Conservation (phyloP, 2,797 vertebrate genomes). For the Gadopsis bispinosus region DNA sequence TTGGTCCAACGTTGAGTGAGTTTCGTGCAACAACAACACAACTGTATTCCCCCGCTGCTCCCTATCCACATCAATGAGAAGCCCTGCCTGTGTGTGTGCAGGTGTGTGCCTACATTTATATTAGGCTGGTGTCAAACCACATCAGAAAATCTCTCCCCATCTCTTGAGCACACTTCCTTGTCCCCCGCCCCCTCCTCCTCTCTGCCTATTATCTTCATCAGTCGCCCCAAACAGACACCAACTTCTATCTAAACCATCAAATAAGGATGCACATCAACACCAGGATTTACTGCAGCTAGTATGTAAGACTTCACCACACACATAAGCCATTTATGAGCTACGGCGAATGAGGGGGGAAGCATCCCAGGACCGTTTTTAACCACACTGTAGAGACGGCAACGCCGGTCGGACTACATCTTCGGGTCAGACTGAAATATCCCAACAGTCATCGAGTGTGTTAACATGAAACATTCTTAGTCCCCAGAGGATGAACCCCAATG, state of each 20-base stretch:
- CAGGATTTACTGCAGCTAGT: slow-evolving; percentile 11
- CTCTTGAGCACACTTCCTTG: slow-evolving; percentile 28
- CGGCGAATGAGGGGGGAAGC: neutral
- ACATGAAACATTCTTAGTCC: neutral
- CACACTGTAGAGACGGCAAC: neutral
- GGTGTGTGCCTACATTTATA: slow-evolving; percentile 48
- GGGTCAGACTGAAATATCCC: neutral
- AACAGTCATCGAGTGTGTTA: neutral
- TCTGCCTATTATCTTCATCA: slow-evolving; percentile 30
- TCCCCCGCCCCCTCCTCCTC: neutral
- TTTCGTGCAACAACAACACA: slow-evolving; percentile 39
- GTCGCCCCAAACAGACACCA: neutral
- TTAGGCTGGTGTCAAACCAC: slow-evolving; percentile 52
- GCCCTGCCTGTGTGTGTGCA: neutral
- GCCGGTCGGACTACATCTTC: neutral
- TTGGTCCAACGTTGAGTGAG: slow-evolving; percentile 22
- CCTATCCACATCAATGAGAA: slow-evolving; percentile 30
- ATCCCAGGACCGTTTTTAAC: neutral
- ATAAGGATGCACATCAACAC: slow-evolving; percentile 13
- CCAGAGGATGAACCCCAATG: neutral
- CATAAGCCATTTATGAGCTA: neutral
- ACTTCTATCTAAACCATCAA: slow-evolving; percentile 8
- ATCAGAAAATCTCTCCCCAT: slow-evolving; percentile 43
- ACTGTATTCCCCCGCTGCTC: slow-evolving; percentile 21
- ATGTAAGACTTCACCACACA: neutral